These are phyloP conservation scores for Bambusicola thoracicus DNA, from an alignment of 2,113 vertebrate genomes.

Conservation along the genomic window DNA sequence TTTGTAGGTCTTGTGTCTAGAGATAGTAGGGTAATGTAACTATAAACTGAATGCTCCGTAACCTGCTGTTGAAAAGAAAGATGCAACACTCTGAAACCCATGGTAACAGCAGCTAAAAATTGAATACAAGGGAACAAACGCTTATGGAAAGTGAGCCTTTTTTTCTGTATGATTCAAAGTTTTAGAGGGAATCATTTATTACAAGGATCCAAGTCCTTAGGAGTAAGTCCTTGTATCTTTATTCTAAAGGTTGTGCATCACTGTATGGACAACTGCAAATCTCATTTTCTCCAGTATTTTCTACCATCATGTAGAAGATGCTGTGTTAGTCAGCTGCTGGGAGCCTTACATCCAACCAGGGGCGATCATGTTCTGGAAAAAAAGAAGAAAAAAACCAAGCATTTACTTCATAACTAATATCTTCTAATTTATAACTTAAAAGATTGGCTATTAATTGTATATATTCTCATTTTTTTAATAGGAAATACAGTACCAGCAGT, in stretches of 20 bases:
- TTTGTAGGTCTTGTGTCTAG: background rate
- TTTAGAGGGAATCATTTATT: background rate
- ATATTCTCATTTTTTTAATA: conserved; percentile 62
- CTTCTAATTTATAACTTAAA: background rate
- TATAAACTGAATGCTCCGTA: background rate
- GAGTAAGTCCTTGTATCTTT: background rate
- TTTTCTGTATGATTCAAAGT: background rate
- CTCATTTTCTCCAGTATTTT: background rate
- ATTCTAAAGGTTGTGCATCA: background rate
- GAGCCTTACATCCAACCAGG: background rate
- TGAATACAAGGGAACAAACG: background rate
- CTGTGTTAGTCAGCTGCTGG: background rate
- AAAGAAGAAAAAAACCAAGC: too few species aligned
- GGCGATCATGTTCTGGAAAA: background rate
- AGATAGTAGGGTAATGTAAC: background rate
- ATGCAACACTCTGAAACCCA: background rate
- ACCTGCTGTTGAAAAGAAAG: background rate
- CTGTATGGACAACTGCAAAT: background rate
- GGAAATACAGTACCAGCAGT: conserved; percentile 96
- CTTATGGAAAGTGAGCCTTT: background rate
- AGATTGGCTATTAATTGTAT: background rate
- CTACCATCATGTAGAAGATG: background rate
- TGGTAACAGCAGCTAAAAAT: background rate
- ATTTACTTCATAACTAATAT: background rate
- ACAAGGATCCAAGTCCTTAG: background rate